A percentile compares a stretch with the other conserved stretches of the same genome.
phyloP scores from a whole-genome alignment of 2,113 vertebrate species.

The Colius striatus region DNA sequence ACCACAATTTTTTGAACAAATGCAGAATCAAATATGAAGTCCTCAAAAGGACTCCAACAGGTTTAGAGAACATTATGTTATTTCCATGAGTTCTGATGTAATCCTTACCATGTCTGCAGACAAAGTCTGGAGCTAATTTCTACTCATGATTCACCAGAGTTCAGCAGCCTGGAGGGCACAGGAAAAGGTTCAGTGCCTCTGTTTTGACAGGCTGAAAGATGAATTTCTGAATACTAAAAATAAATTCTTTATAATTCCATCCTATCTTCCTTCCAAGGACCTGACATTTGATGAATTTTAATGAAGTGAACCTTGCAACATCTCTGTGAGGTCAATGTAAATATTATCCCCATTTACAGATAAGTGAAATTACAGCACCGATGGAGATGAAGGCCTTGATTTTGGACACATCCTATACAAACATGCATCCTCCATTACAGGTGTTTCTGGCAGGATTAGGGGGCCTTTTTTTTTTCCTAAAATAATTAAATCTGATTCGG shows the following conservation, averaged over 20 bases:
- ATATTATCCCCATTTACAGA: not conserved
- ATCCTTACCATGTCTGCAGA: not conserved
- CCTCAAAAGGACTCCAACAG: not conserved
- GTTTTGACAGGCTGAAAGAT: slow-evolving; percentile 8
- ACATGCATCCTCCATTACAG: not conserved
- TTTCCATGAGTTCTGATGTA: not conserved
- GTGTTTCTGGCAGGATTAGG: not conserved
- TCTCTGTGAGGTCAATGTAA: not conserved
- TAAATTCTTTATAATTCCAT: not conserved
- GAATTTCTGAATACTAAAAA: slow-evolving; percentile 6
- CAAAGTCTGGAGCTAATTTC: slow-evolving; percentile 26
- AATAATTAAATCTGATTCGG: not conserved
- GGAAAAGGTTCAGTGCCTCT: not conserved
- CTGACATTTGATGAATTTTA: not conserved
- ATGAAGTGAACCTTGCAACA: not conserved
- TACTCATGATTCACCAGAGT: not conserved
- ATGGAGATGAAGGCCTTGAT: not conserved
- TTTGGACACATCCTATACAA: not conserved
- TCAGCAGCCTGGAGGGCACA: slow-evolving; percentile 9
- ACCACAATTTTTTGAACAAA: not conserved
- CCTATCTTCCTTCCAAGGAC: not conserved
- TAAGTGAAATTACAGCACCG: not conserved
- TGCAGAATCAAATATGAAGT: not conserved
- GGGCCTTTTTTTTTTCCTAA: not conserved
- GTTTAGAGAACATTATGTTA: not conserved